Percentiles rank a stretch among this genome's conserved stretches.
Evolutionary conservation across 2,113 vertebrate genomes (phyloP).

Genomic region (Callocephalon fimbriatum): DNA sequence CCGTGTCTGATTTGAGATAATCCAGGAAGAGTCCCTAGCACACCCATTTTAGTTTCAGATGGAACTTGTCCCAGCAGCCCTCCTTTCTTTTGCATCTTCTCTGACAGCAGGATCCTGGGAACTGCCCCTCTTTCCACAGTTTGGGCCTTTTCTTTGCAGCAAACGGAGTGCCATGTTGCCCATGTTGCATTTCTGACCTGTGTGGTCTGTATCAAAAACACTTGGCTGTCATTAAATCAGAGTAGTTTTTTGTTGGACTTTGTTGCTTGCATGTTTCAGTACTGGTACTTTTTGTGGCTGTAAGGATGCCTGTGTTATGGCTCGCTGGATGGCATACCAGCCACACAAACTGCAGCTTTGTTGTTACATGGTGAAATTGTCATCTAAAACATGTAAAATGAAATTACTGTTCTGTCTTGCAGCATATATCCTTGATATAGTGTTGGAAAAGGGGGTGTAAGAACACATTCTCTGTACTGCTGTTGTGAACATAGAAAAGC

Average conservation of each 20-base stretch:
- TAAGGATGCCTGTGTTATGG: not conserved
- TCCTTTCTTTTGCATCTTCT: slow-evolving; percentile 4
- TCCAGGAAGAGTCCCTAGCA: rapidly evolving
- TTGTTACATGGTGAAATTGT: not conserved
- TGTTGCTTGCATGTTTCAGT: not conserved
- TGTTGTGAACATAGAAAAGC: not conserved
- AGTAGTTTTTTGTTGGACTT: not conserved
- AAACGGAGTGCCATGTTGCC: not conserved
- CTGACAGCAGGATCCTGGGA: not conserved
- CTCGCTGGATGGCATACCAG: not conserved
- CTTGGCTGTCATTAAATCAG: not conserved
- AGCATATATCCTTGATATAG: not conserved
- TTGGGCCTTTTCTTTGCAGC: not conserved
- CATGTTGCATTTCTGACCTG: not conserved
- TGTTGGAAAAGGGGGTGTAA: not conserved
- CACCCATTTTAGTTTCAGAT: not conserved
- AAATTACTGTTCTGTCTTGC: not conserved
- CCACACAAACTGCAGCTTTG: not conserved
- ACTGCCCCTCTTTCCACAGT: not conserved
- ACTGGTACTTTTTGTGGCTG: not conserved
- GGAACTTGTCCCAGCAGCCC: not conserved
- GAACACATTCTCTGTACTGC: not conserved
- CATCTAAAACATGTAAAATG: not conserved
- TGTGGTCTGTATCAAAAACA: not conserved
- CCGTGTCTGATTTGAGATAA: not conserved